Percentiles rank a stretch among this genome's conserved stretches.
Conservation (phyloP, 2,797 vertebrate species). For the Gallinago stenura region DNA sequence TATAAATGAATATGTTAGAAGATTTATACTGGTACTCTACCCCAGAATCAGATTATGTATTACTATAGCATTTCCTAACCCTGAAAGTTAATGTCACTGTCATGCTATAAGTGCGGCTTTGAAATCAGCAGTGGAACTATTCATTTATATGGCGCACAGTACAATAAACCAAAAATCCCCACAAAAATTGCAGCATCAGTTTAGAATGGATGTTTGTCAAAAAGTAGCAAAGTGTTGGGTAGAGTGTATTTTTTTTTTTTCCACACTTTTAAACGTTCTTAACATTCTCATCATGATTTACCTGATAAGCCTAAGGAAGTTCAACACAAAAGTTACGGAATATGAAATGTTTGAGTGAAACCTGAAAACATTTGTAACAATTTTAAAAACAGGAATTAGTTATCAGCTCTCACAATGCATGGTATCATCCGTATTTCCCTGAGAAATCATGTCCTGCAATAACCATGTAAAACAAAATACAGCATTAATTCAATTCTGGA, state of each 20-base stretch:
- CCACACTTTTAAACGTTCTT: background rate
- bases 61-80: background rate
- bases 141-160: background rate
- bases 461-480: background rate
- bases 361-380: background rate
- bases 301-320: background rate
- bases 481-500: background rate
- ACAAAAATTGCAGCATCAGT: background rate
- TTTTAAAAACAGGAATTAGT: conserved; percentile 29
- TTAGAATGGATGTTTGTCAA: background rate
- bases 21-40: background rate
- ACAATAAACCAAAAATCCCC: background rate
- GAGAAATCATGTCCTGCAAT: conserved; percentile 57
- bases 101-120: background rate
- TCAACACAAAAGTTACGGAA: background rate
- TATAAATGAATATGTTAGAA: background rate
- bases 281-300: background rate
- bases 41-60: background rate
- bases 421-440: conserved; percentile 53
- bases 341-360: conserved; percentile 19
- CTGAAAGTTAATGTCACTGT: background rate
- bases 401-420: background rate
- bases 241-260: background rate
- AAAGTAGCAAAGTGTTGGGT: background rate
- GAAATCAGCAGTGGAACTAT: background rate